Conservation (phyloP, 2,113 vertebrate genomes). For the Bostrychus sinensis region DNA sequence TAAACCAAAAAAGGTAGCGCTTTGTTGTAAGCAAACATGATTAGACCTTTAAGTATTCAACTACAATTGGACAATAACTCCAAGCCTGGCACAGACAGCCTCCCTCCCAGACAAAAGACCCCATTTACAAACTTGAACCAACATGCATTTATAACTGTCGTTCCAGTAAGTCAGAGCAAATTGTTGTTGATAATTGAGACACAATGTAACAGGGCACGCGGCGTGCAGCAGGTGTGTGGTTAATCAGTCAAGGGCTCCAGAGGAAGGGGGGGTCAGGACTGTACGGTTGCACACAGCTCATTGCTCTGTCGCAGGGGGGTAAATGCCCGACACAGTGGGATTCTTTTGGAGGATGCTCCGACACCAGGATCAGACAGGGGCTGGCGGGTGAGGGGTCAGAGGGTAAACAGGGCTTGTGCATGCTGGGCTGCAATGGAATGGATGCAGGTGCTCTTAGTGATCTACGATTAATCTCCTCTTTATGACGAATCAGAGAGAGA, state of each 20-base stretch:
- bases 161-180: slow-evolving; percentile 64
- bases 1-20: slow-evolving; percentile 21
- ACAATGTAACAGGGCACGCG: slow-evolving; percentile 69
- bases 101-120: slow-evolving; percentile 51
- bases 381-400: slow-evolving; percentile 46
- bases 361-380: slow-evolving; percentile 48
- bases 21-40: slow-evolving; percentile 54
- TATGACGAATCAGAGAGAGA: slow-evolving; percentile 62
- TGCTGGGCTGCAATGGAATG: slow-evolving; percentile 66
- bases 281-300: slow-evolving; percentile 42
- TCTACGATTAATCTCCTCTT: slow-evolving; percentile 75
- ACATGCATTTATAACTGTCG: slow-evolving; percentile 71
- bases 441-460: slow-evolving; percentile 74
- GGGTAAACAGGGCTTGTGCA: slow-evolving; percentile 57
- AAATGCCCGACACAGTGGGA: slow-evolving; percentile 34
- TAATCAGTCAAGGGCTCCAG: slow-evolving; percentile 70
- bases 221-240: slow-evolving; percentile 77
- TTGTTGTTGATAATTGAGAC: slow-evolving; percentile 73
- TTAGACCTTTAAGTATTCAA: slow-evolving; percentile 30
- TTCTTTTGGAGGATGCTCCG: slow-evolving; percentile 63
- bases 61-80: slow-evolving; percentile 45
- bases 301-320: slow-evolving; percentile 24
- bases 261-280: slow-evolving; percentile 22
- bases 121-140: slow-evolving; percentile 56
- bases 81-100: slow-evolving; percentile 43